phyloP scores from a whole-genome alignment of 2,888 invertebrate species.

The Ochlodes sylvanus region DNA sequence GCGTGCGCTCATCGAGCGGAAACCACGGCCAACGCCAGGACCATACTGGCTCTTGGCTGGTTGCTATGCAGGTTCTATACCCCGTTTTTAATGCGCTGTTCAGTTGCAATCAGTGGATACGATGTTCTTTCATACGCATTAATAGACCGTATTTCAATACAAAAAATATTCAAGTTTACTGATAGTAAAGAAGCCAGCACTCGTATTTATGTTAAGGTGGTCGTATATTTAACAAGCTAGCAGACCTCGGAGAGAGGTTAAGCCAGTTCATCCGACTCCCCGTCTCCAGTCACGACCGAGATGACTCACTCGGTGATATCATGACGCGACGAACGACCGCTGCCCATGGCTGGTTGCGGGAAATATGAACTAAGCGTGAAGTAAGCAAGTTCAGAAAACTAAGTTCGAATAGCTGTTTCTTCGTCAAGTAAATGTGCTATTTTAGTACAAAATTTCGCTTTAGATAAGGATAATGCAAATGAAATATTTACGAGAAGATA shows the following conservation, averaged over 20 bases:
- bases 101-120: no score
- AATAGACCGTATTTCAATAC: not conserved
- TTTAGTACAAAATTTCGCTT: no score
- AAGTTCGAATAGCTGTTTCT: no score
- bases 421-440: no score
- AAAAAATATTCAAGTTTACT: not conserved
- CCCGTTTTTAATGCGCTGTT: slow-evolving; percentile 7
- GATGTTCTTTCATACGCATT: no score
- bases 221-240: slow-evolving; percentile 32
- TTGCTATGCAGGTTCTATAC: slow-evolving; percentile 23
- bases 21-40: slow-evolving; percentile 13
- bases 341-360: slow-evolving; percentile 33
- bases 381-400: not conserved
- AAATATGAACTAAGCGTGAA: slow-evolving; percentile 38
- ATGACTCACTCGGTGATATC: slow-evolving; percentile 75
- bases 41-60: slow-evolving; percentile 21
- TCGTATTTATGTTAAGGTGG: slow-evolving; percentile 14
- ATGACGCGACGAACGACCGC: slow-evolving; percentile 58
- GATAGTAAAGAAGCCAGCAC: not conserved
- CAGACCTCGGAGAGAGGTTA: slow-evolving; percentile 60
- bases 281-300: slow-evolving; percentile 62
- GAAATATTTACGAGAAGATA: no score
- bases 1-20: slow-evolving; percentile 51
- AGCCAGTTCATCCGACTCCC: slow-evolving; percentile 62
- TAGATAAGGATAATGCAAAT: no score